Evolutionary conservation across 2,113 vertebrate genomes (phyloP).

Genomic region (Ptilorrhoa leucosticta): DNA sequence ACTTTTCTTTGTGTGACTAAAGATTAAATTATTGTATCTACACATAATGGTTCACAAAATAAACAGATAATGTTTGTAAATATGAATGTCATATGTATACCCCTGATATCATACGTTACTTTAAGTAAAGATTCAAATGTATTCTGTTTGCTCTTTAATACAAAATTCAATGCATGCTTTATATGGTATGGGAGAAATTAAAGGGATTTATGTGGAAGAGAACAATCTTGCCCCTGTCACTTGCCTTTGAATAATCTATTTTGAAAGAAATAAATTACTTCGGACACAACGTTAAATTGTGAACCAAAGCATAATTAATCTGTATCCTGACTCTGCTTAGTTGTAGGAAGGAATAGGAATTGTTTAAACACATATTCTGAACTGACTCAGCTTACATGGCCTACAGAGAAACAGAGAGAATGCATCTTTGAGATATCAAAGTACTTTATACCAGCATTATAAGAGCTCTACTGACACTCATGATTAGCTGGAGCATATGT

Average conservation of each 20-base stretch:
- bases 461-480: neutral
- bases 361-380: neutral
- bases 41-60: neutral
- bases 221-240: constrained; percentile 10
- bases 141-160: neutral
- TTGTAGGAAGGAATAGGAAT: neutral
- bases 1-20: neutral
- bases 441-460: neutral
- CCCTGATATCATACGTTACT: neutral
- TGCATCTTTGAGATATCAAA: neutral
- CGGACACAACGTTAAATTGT: neutral
- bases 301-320: constrained; percentile 26
- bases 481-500: constrained; percentile 10
- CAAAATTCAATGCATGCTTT: neutral
- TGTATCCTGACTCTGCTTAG: neutral
- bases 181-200: neutral
- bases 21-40: neutral
- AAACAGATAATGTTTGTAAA: neutral
- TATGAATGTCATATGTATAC: neutral
- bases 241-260: constrained; percentile 12
- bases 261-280: constrained; percentile 39
- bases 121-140: neutral
- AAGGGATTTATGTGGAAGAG: constrained; percentile 9
- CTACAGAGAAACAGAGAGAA: neutral
- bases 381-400: neutral